Evolutionary conservation across 1,140 invertebrate species (phyloP).

Genomic region (Drosophila hydei): DNA sequence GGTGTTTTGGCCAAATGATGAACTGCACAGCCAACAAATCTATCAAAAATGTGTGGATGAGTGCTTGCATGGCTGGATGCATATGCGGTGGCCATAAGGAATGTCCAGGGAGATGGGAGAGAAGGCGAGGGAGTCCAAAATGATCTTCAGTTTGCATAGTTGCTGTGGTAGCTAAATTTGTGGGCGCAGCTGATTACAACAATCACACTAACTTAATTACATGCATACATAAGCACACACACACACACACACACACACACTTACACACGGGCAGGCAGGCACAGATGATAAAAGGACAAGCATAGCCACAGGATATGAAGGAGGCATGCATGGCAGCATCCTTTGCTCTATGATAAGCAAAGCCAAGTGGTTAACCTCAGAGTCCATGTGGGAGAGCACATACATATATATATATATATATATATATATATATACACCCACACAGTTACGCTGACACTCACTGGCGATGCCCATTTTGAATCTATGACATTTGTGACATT

Average conservation of each 20-base stretch:
- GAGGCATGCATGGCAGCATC: slow-evolving; percentile 43
- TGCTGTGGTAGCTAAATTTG: neutral
- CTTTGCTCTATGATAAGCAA: slow-evolving; percentile 56
- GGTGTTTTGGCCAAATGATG: slow-evolving; percentile 2
- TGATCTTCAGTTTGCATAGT: neutral
- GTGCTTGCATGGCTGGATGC: neutral
- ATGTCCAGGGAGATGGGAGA: too few relatives aligned
- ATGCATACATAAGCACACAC: slow-evolving; percentile 61
- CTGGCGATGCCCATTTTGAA: slow-evolving; percentile 31
- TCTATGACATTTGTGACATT: slow-evolving; percentile 57
- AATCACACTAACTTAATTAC: slow-evolving; percentile 72
- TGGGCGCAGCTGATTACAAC: slow-evolving; percentile 46
- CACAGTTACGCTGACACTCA: slow-evolving; percentile 16
- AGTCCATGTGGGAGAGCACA: neutral
- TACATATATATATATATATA: neutral
- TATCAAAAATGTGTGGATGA: slow-evolving; percentile 36
- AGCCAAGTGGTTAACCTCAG: slow-evolving; percentile 64
- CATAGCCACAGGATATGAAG: slow-evolving; percentile 59
- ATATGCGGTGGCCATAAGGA: too few relatives aligned
- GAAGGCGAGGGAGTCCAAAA: too few relatives aligned
- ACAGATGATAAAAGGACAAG: slow-evolving; percentile 22
- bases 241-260: slow-evolving; percentile 47
- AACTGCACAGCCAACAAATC: slow-evolving; percentile 26
- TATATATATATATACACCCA: neutral
- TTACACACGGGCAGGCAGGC: neutral